Evolutionary conservation across 35 echinoderm and acorn worm genomes (phyloP).

Genomic region (Ptychodera flava): DNA sequence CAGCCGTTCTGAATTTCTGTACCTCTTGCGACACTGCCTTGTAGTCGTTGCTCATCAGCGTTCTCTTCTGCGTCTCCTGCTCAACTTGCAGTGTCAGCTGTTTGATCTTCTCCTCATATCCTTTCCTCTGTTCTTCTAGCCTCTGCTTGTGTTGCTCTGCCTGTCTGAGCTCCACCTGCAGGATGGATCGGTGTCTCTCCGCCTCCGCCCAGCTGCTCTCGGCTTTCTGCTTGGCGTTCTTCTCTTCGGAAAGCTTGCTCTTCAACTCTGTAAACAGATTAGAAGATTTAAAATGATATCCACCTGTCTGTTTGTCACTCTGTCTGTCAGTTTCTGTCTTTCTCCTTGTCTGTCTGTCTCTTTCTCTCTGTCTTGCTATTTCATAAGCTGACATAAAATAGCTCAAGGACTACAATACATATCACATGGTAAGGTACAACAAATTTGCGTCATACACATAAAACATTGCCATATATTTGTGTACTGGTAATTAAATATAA

Average conservation of each 20-base stretch:
- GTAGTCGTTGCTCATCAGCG: conserved; percentile 46
- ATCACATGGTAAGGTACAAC: too few relatives aligned
- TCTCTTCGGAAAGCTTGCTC: conserved; percentile 28
- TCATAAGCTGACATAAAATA: too few relatives aligned
- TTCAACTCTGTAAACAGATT: conserved; percentile 49
- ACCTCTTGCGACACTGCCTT: conserved; percentile 51
- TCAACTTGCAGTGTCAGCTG: conserved; percentile 54
- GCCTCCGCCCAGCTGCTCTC: conserved; percentile 43
- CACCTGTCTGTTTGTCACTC: too few relatives aligned
- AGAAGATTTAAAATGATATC: too few relatives aligned
- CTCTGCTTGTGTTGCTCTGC: conserved; percentile 50
- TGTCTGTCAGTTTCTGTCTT: too few relatives aligned
- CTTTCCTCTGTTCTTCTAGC: conserved; percentile 42
- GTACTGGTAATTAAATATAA: too few relatives aligned
- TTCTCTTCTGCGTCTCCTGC: conserved; percentile 57
- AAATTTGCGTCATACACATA: too few relatives aligned
- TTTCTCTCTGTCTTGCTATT: too few relatives aligned
- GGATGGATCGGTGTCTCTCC: conserved; percentile 65
- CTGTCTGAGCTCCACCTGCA: conserved; percentile 82
- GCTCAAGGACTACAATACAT: too few relatives aligned
- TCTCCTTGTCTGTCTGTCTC: too few relatives aligned
- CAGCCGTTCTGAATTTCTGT: conserved; percentile 34
- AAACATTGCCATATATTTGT: too few relatives aligned
- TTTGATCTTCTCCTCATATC: conserved; percentile 52
- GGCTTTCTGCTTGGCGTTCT: conserved; percentile 17